Conservation (phyloP, 2,113 vertebrate genomes). For the Dendrocopos noguchii region DNA sequence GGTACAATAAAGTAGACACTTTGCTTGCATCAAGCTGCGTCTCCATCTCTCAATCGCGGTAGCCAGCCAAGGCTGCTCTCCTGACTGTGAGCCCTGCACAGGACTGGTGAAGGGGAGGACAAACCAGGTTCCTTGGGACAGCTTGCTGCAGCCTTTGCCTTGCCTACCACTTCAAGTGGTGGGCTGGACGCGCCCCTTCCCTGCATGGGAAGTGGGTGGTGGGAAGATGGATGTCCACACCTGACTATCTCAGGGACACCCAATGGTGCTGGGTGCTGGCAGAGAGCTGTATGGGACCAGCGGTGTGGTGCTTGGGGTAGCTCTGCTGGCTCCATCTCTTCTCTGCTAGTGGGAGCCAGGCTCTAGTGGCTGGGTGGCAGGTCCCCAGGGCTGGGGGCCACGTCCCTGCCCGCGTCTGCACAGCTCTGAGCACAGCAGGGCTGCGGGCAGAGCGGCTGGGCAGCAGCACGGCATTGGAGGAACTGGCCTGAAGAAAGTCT, state of each 20-base stretch:
- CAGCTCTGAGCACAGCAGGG: fast-evolving
- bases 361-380: not conserved
- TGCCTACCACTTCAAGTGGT: not conserved
- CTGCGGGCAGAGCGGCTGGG: not conserved
- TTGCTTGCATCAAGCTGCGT: no score
- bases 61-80: conserved; percentile 1
- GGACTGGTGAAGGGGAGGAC: not conserved
- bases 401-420: fast-evolving
- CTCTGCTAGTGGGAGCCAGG: fast-evolving
- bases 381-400: fast-evolving
- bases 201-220: fast-evolving
- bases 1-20: no score
- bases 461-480: not conserved
- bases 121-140: not conserved
- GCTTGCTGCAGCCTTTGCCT: not conserved
- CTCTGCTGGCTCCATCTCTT: fast-evolving
- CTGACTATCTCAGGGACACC: not conserved
- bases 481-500: not conserved
- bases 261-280: fast-evolving
- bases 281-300: not conserved
- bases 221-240: not conserved
- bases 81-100: not conserved
- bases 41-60: no score
- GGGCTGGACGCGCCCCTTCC: not conserved
- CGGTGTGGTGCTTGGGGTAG: not conserved